phyloP scores from a whole-genome alignment of 2,888 invertebrate genomes.

The Boloria euphrosyne region DNA sequence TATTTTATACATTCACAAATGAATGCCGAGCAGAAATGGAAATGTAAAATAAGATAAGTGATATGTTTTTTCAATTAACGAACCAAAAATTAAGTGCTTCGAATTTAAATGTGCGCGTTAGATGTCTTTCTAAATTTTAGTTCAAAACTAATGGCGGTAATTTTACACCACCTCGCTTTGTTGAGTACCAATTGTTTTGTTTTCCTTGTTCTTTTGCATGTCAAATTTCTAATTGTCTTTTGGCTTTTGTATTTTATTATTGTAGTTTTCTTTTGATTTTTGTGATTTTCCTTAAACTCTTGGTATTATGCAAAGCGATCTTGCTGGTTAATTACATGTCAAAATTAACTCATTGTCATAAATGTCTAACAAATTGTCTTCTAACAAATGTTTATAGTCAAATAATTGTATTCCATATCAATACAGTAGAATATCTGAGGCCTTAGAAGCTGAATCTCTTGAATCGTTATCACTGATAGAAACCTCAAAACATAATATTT shows the following conservation, averaged over 20 bases:
- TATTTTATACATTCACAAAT: neutral
- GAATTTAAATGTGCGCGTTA: neutral
- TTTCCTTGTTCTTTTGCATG: slow-evolving; percentile 4
- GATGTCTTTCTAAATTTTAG: slow-evolving; percentile 12
- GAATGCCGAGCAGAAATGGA: slow-evolving; percentile 2
- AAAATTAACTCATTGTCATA: neutral
- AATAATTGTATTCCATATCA: too few relatives aligned
- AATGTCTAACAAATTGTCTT: too few relatives aligned
- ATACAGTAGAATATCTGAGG: too few relatives aligned
- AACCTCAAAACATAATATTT: too few relatives aligned
- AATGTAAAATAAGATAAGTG: slow-evolving; percentile 4
- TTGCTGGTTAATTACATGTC: slow-evolving; percentile 1
- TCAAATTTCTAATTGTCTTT: neutral
- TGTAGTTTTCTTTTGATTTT: neutral
- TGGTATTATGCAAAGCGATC: slow-evolving; percentile 9
- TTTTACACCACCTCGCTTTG: slow-evolving; percentile 2
- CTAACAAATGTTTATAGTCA: too few relatives aligned
- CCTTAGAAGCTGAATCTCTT: too few relatives aligned
- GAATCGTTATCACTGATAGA: too few relatives aligned
- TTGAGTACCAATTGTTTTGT: slow-evolving; percentile 4
- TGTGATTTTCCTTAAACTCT: neutral
- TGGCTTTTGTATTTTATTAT: neutral
- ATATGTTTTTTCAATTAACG: neutral
- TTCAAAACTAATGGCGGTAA: neutral
- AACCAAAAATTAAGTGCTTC: slow-evolving; percentile 4